Evolutionary conservation across 2,888 invertebrate genomes (phyloP), one percentile per base, ranked within the genome.

Genomic region (Rhabditoides inermis): DNA sequence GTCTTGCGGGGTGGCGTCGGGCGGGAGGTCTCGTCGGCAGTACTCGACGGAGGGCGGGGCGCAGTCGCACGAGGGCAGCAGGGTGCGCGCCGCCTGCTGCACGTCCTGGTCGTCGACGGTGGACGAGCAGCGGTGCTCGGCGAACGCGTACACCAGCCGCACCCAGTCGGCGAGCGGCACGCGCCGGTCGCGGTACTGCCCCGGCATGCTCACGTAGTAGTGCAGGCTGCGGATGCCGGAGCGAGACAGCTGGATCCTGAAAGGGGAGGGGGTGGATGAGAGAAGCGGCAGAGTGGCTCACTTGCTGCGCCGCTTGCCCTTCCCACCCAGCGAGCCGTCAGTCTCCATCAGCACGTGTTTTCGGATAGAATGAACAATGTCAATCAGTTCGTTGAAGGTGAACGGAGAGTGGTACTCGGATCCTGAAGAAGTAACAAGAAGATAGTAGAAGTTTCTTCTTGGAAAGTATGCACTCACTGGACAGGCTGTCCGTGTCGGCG

Each of bases 161-260:
- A 60, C 49, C 63, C 63, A 63, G 37, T 63, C 63, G 20, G 50
- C 47, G n/a, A 61, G 32, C 0, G 53, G 53, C 3, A 58, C 45
- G 20, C 20, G 25, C 3, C 18, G 27, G 6, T 51, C 45, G n/a
- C 50, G 42, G 20, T 20, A 46, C n/a, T 26, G 47, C 20, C 53
- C 53, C 7, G 46, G 18, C n/a, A 20, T 30, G 20, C 40, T 44
- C 6, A 53, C 36, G 32, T 48, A 55, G 39, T 51, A 58, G 41
- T 55, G 54, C 15, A 58, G 49, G n/a, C 50, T 39, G 7, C 54
- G 54, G 18, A 54, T 51, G 12, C 51, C 58, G 25, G 42, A 47
- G n/a, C 51, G 54, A 45, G 45, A 45, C 25, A 58, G 36, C 10
- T 36, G 25, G 15, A 58, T 37, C 36, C 54, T 49, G 23, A 23